Conservation (phyloP, 2,797 vertebrate genomes). For the Mus minutoides region DNA sequence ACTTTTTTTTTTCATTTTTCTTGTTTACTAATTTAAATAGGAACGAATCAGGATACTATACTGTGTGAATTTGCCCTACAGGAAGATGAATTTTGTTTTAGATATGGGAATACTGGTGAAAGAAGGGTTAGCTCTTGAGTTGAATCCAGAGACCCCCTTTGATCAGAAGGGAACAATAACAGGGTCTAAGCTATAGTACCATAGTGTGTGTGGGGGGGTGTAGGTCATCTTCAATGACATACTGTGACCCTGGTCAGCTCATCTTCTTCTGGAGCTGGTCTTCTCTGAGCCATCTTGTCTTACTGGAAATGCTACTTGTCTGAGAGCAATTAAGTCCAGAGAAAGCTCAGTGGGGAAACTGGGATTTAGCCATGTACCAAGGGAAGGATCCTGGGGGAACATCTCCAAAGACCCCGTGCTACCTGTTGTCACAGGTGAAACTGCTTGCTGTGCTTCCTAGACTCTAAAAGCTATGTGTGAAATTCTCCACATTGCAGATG, state of each 20-base stretch:
- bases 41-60: background rate
- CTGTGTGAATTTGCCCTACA: background rate
- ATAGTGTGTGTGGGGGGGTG: too few species aligned
- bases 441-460: background rate
- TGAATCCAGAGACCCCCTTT: background rate
- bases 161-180: background rate
- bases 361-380: background rate
- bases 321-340: background rate
- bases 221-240: background rate
- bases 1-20: background rate
- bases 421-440: background rate
- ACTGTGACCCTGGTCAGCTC: background rate
- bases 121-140: background rate
- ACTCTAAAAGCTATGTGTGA: background rate
- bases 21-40: background rate
- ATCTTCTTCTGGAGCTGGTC: background rate
- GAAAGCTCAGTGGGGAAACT: background rate
- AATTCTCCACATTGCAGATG: background rate
- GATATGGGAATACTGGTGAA: background rate
- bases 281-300: background rate
- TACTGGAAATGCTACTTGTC: background rate
- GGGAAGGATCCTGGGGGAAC: background rate
- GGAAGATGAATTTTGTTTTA: slow-evolving; percentile 3
- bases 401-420: background rate
- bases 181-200: background rate